A percentile compares a stretch with the other conserved stretches of the same genome.
phyloP scores from a whole-genome alignment of 2,113 vertebrate genomes.

The Calyptomena viridis region DNA sequence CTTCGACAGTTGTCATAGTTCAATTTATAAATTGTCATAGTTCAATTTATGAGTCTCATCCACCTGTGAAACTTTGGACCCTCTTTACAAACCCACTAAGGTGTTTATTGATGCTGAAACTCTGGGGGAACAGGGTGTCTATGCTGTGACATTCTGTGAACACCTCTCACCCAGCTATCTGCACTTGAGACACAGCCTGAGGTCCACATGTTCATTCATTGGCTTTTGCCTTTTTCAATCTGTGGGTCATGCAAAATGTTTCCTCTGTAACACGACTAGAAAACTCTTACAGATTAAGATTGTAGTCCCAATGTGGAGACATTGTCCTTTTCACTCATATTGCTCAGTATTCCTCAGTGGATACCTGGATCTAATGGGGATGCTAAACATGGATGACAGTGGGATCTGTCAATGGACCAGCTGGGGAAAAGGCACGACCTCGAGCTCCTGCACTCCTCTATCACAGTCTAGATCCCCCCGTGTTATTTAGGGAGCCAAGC shows the following conservation, averaged over 20 bases:
- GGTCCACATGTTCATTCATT: not conserved
- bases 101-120: not conserved
- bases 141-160: not conserved
- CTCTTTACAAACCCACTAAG: not conserved
- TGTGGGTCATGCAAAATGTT: not conserved
- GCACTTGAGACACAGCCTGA: not conserved
- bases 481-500: not conserved
- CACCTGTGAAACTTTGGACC: not conserved
- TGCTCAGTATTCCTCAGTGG: not conserved
- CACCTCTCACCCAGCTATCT: not conserved
- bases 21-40: not conserved
- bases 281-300: not conserved
- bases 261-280: not conserved
- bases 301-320: not conserved
- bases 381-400: not conserved
- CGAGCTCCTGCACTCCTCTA: not conserved
- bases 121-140: not conserved
- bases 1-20: not conserved
- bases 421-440: not conserved
- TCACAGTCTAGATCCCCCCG: not conserved
- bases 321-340: not conserved
- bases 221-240: not conserved
- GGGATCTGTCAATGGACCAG: not conserved
- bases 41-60: not conserved
- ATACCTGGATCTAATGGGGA: not conserved